Base-by-base conservation (phyloP, 1,140 invertebrate species). In the Drosophila triauraria region DNA sequence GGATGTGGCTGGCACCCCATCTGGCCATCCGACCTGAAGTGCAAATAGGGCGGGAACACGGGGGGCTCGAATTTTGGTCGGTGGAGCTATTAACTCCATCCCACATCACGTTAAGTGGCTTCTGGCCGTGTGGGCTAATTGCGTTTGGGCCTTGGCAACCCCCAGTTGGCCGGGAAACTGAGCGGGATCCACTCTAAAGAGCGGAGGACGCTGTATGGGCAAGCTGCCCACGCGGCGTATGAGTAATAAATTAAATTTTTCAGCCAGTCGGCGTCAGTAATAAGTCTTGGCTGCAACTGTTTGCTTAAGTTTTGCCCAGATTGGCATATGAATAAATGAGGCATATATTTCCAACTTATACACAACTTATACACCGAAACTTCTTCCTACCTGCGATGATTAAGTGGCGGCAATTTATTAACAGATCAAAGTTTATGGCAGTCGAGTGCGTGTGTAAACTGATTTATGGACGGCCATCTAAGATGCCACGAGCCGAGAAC, bases 371-470 rank as follows among this genome's bases (percentile, higher is more conserved):
- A 61, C 25, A n/a, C 58, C 23, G 42, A 80, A 78, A 83, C 51
- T 85, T 78, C 47, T 44, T 38, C 30, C 72, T 46, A 71, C 80
- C 74, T 75, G 80, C 44, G 62, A 81, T 90, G 84, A 88, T 90
- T 90, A 90, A 90, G 74, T 72, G 48, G 46, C 23, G 50, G 74
- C 74, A 62, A 88, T 88, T 88, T 84, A 90, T 88, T 81, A 84
- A 54, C 58, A 90, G 85, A 88, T 90, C 85, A 78, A 90, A 82
- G 72, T 90, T 88, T 88, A 83, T 78, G 69, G 63, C 76, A 69
- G 74, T 53, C 56, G 51, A 46, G 42, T 38, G 46, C 44, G 68
- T 48, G 56, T 70, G 23, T 44, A 38, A 59, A 42, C 54, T 76
- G 63, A 88, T 88, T 84, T 87, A 88, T 87, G 59, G 47, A 9